A percentile compares a stretch with the other conserved stretches of the same genome.
Evolutionary conservation across 2,113 vertebrate genomes (phyloP).

Genomic region (Rhodinocichla rosea): DNA sequence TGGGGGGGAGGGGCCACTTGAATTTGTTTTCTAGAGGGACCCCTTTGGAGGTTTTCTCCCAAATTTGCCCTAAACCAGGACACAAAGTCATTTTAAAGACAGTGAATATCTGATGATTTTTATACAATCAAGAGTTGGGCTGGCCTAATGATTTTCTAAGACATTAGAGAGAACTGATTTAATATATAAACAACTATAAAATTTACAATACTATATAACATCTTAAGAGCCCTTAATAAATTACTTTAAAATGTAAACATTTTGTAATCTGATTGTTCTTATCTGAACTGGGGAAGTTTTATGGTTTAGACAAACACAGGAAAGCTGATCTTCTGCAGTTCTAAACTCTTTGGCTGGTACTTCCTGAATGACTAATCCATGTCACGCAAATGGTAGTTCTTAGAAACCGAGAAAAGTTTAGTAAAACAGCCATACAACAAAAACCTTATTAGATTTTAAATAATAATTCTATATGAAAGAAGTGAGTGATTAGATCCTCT

Average conservation of each 20-base stretch:
- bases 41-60: neutral
- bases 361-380: conserved; percentile 1
- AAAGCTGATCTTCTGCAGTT: neutral
- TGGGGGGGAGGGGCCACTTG: accelerated
- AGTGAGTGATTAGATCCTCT: neutral
- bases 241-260: neutral
- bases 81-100: neutral
- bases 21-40: neutral
- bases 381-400: neutral
- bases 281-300: neutral
- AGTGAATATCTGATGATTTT: neutral
- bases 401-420: neutral
- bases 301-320: neutral
- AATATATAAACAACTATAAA: neutral
- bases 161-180: neutral
- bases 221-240: neutral
- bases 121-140: neutral
- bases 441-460: neutral
- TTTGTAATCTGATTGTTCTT: neutral
- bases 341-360: neutral
- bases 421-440: neutral
- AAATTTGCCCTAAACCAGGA: neutral
- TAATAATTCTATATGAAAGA: neutral
- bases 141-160: neutral
- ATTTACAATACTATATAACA: neutral